Percentiles rank a stretch among this genome's conserved stretches.
Conservation (phyloP, 2,888 invertebrate species). For the Norana najaformis region DNA sequence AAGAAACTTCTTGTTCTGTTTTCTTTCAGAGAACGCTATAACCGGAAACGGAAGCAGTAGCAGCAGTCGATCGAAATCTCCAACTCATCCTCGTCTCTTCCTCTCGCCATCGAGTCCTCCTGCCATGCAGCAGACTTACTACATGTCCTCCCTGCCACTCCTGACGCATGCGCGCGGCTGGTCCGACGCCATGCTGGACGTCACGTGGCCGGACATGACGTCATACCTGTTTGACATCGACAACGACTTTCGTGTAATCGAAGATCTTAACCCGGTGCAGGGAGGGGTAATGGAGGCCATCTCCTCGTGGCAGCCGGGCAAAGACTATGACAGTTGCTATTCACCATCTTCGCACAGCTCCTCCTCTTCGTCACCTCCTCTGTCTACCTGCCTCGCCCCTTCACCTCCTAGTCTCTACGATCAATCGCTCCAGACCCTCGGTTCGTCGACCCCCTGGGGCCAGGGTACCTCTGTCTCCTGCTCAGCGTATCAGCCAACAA, state of each 20-base stretch:
- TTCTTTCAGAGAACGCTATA: neutral
- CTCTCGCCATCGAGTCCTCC: neutral
- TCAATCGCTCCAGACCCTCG: neutral
- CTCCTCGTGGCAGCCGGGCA: neutral
- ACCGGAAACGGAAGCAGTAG: neutral
- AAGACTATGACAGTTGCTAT: neutral
- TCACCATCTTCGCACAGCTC: neutral
- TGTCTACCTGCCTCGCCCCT: neutral
- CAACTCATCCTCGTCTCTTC: neutral
- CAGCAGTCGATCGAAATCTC: neutral
- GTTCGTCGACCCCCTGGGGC: neutral
- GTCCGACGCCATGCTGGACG: neutral
- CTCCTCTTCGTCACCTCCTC: neutral
- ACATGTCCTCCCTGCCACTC: neutral
- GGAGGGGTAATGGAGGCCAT: neutral
- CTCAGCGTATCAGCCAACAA: neutral
- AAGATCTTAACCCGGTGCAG: neutral
- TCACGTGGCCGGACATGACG: constrained; percentile 20
- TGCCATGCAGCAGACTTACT: constrained; percentile 7
- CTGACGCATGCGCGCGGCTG: constrained; percentile 23
- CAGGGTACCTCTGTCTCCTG: neutral
- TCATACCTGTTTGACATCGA: constrained; percentile 14
- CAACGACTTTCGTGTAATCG: neutral
- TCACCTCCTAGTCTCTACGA: constrained; percentile 4
- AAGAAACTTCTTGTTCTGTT: neutral